phyloP scores from a whole-genome alignment of 2,888 invertebrate genomes.

The Andrena fulva region DNA sequence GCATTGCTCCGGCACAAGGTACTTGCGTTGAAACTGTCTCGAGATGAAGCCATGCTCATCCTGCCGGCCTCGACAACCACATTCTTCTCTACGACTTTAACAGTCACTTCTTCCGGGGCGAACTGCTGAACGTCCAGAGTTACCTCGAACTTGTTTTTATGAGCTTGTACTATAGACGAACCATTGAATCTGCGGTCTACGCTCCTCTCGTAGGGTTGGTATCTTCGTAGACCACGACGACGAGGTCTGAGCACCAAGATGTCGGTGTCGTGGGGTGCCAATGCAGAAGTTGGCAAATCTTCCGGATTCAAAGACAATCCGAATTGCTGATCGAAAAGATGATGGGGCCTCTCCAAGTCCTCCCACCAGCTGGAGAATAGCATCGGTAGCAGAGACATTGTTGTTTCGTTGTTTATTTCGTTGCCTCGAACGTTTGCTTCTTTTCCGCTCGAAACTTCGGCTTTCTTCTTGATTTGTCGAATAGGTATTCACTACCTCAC shows the following conservation, averaged over 20 bases:
- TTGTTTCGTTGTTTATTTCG: slow-evolving; percentile 18
- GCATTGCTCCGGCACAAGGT: slow-evolving; percentile 88
- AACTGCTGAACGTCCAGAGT: slow-evolving; percentile 92
- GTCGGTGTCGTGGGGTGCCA: slow-evolving; percentile 36
- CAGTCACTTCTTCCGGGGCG: slow-evolving; percentile 90
- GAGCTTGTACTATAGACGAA: slow-evolving; percentile 87
- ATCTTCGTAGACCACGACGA: slow-evolving; percentile 40
- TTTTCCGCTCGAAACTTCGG: not conserved
- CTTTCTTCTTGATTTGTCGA: not conserved
- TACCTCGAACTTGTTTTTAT: slow-evolving; percentile 89
- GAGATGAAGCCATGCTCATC: slow-evolving; percentile 93
- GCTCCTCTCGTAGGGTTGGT: slow-evolving; percentile 60
- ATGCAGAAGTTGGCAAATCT: slow-evolving; percentile 10
- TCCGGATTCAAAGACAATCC: slow-evolving; percentile 8
- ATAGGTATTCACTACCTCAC: too few species aligned
- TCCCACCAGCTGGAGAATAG: slow-evolving; percentile 75
- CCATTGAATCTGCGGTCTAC: slow-evolving; percentile 82
- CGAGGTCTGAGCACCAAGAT: slow-evolving; percentile 54
- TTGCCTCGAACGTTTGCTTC: not conserved
- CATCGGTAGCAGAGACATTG: slow-evolving; percentile 71
- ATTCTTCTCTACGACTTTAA: slow-evolving; percentile 88
- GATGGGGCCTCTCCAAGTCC: slow-evolving; percentile 67
- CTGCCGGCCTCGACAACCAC: slow-evolving; percentile 90
- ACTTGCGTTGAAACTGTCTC: slow-evolving; percentile 91
- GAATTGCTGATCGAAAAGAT: slow-evolving; percentile 38